Percentiles rank a stretch among this genome's conserved stretches.
Conservation (phyloP, 2,888 invertebrate species). For the Romanomermis culicivorax region DNA sequence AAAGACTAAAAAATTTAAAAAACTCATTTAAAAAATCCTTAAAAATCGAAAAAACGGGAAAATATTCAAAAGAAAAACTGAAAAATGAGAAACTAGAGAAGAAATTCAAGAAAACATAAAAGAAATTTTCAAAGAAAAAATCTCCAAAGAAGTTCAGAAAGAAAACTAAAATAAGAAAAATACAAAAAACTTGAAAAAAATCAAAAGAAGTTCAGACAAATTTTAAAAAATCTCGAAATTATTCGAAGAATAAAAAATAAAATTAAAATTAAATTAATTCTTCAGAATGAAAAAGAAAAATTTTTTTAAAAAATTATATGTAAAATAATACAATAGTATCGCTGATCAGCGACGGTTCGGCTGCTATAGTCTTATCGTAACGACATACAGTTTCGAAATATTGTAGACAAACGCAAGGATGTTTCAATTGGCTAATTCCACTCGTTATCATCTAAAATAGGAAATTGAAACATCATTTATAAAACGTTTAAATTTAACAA, state of each 20-base stretch:
- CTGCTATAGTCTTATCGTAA: constrained; percentile 37
- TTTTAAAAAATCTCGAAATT: constrained; percentile 7
- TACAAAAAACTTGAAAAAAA: background rate
- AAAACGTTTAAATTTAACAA: background rate
- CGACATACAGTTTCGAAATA: constrained; percentile 37
- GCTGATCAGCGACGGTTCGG: constrained; percentile 33
- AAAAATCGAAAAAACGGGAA: too few species aligned
- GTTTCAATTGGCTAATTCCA: constrained; percentile 32
- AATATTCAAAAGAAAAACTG: too few species aligned
- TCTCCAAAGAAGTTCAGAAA: too few species aligned
- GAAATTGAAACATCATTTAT: too few species aligned
- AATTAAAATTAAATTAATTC: too few species aligned
- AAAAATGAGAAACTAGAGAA: too few species aligned
- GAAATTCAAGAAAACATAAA: too few species aligned
- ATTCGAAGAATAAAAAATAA: background rate
- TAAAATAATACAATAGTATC: constrained; percentile 29
- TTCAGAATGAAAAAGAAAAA: background rate
- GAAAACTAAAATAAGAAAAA: constrained; percentile 9
- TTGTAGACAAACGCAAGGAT: constrained; percentile 34
- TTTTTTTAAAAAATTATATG: background rate
- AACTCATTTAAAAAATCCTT: too few species aligned
- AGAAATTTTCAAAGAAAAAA: too few species aligned
- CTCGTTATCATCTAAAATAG: constrained; percentile 31
- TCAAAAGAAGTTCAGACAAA: background rate
- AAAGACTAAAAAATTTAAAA: too few species aligned